These are phyloP conservation scores for Colinus virginianus DNA, from an alignment of 2,113 vertebrate genomes.

Conservation along the genomic window DNA sequence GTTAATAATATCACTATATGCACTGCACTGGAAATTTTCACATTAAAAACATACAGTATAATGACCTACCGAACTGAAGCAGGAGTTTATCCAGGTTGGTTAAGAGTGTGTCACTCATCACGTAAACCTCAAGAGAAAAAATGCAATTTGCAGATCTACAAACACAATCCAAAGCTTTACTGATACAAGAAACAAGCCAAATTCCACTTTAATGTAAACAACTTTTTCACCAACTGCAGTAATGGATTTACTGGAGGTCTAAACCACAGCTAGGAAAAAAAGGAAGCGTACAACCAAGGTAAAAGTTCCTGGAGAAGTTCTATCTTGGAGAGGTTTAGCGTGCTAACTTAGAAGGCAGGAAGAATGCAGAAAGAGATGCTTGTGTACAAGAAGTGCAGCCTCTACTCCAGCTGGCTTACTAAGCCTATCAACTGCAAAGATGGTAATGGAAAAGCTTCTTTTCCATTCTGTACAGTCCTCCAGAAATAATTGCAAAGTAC, in stretches of 20 bases:
- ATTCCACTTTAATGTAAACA: background rate
- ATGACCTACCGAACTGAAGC: slow-evolving; percentile 77
- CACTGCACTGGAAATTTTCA: background rate
- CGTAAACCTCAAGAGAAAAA: slow-evolving; percentile 53
- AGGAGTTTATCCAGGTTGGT: slow-evolving; percentile 75
- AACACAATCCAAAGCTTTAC: background rate
- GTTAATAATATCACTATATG: background rate
- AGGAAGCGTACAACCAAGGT: background rate
- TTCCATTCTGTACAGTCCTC: background rate
- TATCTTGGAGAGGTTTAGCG: background rate
- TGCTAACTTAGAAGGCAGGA: background rate
- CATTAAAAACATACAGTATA: background rate
- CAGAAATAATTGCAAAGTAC: background rate
- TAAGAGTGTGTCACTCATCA: slow-evolving; percentile 68
- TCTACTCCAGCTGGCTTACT: background rate
- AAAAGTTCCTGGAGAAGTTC: background rate
- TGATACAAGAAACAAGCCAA: background rate
- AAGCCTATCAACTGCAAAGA: background rate
- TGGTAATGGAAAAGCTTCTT: slow-evolving; percentile 22
- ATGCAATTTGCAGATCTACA: background rate
- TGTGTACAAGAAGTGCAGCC: background rate
- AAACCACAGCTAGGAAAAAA: background rate
- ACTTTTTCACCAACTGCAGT: background rate
- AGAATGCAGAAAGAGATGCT: background rate
- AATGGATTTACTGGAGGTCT: background rate